Percentiles rank a stretch among this genome's conserved stretches.
These are phyloP conservation scores for Tribolium freemani DNA, from an alignment of 2,888 invertebrate genomes.

Conservation along the genomic window DNA sequence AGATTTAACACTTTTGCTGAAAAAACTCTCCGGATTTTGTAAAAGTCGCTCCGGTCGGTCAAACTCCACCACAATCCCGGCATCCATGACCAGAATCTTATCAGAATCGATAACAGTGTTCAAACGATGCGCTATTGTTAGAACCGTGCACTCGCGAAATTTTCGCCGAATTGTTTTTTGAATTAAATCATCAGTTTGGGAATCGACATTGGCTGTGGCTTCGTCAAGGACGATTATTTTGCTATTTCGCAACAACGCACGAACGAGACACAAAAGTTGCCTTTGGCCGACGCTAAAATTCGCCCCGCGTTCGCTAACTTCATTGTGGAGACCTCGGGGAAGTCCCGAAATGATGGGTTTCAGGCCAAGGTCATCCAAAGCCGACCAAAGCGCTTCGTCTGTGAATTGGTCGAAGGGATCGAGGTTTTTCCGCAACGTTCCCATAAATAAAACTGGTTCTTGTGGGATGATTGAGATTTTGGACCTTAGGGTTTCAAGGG, in stretches of 20 bases:
- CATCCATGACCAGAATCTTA: constrained; percentile 82
- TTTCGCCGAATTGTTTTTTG: constrained; percentile 80
- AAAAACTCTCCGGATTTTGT: constrained; percentile 2
- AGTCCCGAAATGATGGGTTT: constrained; percentile 74
- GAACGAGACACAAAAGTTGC: constrained; percentile 77
- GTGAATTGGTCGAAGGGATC: constrained; percentile 85
- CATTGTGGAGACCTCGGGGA: constrained; percentile 49
- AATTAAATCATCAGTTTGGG: constrained; percentile 79
- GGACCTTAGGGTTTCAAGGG: constrained; percentile 79
- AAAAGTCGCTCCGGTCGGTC: not conserved
- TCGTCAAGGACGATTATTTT: constrained; percentile 68
- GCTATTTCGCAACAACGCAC: constrained; percentile 69
- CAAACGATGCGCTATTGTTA: constrained; percentile 85
- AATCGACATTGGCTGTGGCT: constrained; percentile 84
- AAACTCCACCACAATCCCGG: constrained; percentile 79
- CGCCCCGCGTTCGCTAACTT: constrained; percentile 74
- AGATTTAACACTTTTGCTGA: not conserved
- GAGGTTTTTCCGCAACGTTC: constrained; percentile 85
- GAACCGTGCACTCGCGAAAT: constrained; percentile 80
- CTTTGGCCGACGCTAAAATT: constrained; percentile 67
- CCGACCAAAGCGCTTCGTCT: constrained; percentile 83
- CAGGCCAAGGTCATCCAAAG: constrained; percentile 83
- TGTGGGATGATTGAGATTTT: constrained; percentile 84
- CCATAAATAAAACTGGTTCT: constrained; percentile 85
- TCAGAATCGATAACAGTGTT: constrained; percentile 88